Evolutionary conservation across 2,888 invertebrate genomes (phyloP).

Genomic region (Strigamia transsilvanica): DNA sequence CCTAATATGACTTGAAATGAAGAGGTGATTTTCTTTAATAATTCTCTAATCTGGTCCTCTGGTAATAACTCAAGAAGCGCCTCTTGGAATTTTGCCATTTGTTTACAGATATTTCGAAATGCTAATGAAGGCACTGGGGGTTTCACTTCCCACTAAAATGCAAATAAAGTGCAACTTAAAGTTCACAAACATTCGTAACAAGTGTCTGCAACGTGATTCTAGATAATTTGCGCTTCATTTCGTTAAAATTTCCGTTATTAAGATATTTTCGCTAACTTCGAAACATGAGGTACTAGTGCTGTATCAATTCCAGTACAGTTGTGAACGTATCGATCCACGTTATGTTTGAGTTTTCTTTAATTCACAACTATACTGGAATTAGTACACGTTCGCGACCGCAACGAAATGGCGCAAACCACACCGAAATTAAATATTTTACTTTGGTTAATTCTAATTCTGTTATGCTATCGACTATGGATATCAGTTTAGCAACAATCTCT

Average conservation of each 20-base stretch:
- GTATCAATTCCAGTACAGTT: no score
- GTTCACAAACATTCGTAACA: conserved; percentile 39
- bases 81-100: conserved; percentile 89
- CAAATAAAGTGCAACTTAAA: neutral
- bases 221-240: neutral
- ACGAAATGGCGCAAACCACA: neutral
- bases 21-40: conserved; percentile 80
- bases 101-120: conserved; percentile 69
- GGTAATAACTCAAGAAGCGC: conserved; percentile 87
- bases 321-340: no score
- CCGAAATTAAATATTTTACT: conserved; percentile 59
- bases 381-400: neutral
- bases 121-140: conserved; percentile 91
- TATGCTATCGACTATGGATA: conserved; percentile 86
- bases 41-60: conserved; percentile 71
- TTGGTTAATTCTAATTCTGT: conserved; percentile 77
- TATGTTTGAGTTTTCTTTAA: no score
- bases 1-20: conserved; percentile 86
- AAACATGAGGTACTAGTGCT: no score
- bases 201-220: neutral
- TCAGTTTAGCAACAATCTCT: conserved; percentile 90
- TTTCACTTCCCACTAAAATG: conserved; percentile 84
- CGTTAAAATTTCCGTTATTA: no score
- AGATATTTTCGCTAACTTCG: no score
- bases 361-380: no score